These are phyloP conservation scores for Pongo abelii DNA, from an alignment of 2,113 vertebrate species.

Conservation along the genomic window DNA sequence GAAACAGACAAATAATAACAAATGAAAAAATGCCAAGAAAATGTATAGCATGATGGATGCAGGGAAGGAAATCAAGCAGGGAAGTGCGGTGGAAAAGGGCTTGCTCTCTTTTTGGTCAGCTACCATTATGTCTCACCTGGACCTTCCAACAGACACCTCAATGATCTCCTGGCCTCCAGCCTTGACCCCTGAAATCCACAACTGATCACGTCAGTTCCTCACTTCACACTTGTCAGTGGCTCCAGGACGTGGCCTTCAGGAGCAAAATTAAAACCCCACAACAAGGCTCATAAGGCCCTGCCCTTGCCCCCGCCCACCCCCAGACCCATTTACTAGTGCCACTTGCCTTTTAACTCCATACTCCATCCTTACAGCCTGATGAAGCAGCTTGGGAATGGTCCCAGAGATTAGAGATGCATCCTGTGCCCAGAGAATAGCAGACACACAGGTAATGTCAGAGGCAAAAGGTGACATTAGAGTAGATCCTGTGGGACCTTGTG, in stretches of 20 bases:
- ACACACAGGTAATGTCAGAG: not conserved
- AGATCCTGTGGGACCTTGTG: not conserved
- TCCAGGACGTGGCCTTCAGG: not conserved
- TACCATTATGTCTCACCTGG: not conserved
- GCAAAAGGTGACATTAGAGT: not conserved
- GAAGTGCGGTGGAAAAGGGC: rapidly evolving
- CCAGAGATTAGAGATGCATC: not conserved
- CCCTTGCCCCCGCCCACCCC: too few relatives aligned
- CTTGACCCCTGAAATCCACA: not conserved
- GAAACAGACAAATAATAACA: not conserved
- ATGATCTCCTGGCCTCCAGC: not conserved
- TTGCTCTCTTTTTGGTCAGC: not conserved
- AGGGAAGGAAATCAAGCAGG: not conserved
- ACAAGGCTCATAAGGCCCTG: not conserved
- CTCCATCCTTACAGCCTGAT: not conserved
- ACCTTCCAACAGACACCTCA: not conserved
- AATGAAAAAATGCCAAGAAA: not conserved
- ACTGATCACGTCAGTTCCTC: not conserved
- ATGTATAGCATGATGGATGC: not conserved
- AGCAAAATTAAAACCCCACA: not conserved
- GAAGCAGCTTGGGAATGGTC: not conserved
- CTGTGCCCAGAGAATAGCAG: not conserved
- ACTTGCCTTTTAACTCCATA: not conserved
- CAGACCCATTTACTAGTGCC: not conserved
- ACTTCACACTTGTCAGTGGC: not conserved